Conservation (phyloP, 2,888 invertebrate genomes). For the Cylloceria caligata region DNA sequence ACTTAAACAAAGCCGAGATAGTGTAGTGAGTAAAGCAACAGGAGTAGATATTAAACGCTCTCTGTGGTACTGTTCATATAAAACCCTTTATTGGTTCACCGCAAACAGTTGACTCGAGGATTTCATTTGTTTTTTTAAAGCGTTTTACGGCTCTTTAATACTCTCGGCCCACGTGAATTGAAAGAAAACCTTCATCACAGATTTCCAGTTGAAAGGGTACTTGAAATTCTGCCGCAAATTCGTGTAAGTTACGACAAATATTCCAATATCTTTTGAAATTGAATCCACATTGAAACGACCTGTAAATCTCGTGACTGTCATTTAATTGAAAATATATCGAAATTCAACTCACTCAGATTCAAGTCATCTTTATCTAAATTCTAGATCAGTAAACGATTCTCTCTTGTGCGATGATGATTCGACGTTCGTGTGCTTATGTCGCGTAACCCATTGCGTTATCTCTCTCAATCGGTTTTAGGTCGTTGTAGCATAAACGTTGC, state of each 20-base stretch:
- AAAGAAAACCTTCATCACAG: conserved; percentile 85
- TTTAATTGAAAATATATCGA: too few species aligned
- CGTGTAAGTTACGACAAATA: conserved; percentile 85
- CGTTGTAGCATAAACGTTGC: too few species aligned
- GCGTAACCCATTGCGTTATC: too few species aligned
- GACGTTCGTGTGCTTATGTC: too few species aligned
- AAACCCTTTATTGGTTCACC: conserved; percentile 8
- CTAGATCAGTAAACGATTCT: too few species aligned
- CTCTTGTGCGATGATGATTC: too few species aligned
- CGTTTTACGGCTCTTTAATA: conserved; percentile 87
- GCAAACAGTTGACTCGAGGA: not conserved
- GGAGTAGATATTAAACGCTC: conserved; percentile 32
- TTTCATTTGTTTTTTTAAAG: conserved; percentile 80
- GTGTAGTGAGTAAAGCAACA: conserved; percentile 86
- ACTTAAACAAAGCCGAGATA: conserved; percentile 88
- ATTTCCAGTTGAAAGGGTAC: conserved; percentile 86
- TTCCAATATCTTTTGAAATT: not conserved
- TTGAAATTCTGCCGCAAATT: conserved; percentile 88
- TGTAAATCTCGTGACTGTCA: too few species aligned
- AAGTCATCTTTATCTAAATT: too few species aligned
- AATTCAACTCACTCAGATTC: too few species aligned
- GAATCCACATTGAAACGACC: too few species aligned
- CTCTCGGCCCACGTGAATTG: conserved; percentile 85
- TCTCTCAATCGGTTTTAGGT: too few species aligned
- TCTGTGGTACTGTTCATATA: conserved; percentile 15